These are phyloP conservation scores for Rhabdornis inornatus DNA, from an alignment of 2,113 vertebrate species.

Conservation along the genomic window DNA sequence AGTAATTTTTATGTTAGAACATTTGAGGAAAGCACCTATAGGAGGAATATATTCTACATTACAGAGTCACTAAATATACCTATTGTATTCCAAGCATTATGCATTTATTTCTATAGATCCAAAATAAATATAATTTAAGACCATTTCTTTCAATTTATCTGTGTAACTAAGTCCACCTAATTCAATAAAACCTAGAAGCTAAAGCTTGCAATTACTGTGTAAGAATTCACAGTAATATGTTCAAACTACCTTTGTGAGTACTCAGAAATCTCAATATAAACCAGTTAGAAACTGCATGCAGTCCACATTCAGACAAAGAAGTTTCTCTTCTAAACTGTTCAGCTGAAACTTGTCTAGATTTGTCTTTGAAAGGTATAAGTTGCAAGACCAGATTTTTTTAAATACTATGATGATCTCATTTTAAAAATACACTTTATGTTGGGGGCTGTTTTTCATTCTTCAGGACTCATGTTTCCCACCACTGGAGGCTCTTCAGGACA, in stretches of 20 bases:
- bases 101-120: background rate
- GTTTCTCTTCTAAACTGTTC: background rate
- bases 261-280: background rate
- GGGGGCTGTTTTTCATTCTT: background rate
- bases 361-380: constrained; percentile 2
- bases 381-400: constrained; percentile 35
- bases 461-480: background rate
- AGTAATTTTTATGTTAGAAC: background rate
- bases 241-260: background rate
- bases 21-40: background rate
- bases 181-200: background rate
- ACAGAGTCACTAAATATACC: background rate
- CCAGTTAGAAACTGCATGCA: background rate
- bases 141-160: background rate
- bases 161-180: background rate
- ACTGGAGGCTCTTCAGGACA: background rate
- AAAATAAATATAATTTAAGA: background rate
- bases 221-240: background rate
- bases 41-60: background rate
- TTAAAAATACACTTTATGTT: background rate
- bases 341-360: constrained; percentile 29
- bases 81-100: background rate
- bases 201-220: background rate
- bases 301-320: background rate
- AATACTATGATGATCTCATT: constrained; percentile 26